phyloP scores from a whole-genome alignment of 2,888 invertebrate genomes.

The Brachynemurus nebulosus region DNA sequence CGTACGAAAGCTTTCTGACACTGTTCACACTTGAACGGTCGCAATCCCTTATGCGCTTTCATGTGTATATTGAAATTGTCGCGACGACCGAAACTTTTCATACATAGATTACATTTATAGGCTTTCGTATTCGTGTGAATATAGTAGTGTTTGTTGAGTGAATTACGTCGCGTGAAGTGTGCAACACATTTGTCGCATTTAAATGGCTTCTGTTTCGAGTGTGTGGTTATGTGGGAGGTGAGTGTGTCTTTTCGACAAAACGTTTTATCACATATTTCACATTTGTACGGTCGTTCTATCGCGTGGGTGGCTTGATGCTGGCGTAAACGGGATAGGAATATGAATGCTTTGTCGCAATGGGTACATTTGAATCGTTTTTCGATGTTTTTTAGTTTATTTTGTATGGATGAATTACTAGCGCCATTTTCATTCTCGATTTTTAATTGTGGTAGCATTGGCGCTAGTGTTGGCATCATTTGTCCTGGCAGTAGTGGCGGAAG shows the following conservation, averaged over 20 bases:
- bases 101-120: conserved; percentile 3
- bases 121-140: conserved; percentile 6
- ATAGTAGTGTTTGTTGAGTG: conserved; percentile 7
- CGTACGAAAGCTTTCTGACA: conserved; percentile 8
- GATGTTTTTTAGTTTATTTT: background rate
- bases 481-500: background rate
- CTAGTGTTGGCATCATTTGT: background rate
- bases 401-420: background rate
- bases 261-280: conserved; percentile 3
- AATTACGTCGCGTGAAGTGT: conserved; percentile 5
- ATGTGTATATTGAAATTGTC: conserved; percentile 7
- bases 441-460: background rate
- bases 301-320: conserved; percentile 5
- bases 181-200: conserved; percentile 5
- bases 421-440: background rate
- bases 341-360: conserved; percentile 7
- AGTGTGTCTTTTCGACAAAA: conserved; percentile 7
- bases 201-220: conserved; percentile 4
- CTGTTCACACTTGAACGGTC: conserved; percentile 2
- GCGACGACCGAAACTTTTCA: conserved; percentile 3
- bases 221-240: conserved; percentile 1
- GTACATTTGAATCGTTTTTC: conserved; percentile 1
- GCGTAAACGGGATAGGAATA: conserved; percentile 1
- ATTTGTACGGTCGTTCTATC: background rate
- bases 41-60: conserved; percentile 3